Evolutionary conservation across 2,113 vertebrate genomes (phyloP).

Genomic region (Scartelaos histophorus): DNA sequence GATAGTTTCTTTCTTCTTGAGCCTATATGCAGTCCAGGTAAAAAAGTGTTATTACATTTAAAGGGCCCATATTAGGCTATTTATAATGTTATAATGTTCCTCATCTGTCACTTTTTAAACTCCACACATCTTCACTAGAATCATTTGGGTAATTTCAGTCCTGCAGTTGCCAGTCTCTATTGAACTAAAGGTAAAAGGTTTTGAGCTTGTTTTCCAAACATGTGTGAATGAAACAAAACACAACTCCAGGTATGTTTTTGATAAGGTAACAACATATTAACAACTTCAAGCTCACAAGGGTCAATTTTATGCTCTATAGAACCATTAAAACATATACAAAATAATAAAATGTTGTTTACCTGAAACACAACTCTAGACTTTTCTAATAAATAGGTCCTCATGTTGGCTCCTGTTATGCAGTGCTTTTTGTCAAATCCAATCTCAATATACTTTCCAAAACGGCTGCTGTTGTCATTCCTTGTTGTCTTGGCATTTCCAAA

Average conservation of each 20-base stretch:
- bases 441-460: slow-evolving; percentile 98
- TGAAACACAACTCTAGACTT: slow-evolving; percentile 98
- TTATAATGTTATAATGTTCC: no score
- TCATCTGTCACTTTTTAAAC: no score
- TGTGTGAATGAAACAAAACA: no score
- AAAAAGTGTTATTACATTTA: neutral
- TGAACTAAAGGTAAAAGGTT: no score
- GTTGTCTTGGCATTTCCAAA: slow-evolving; percentile 98
- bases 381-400: slow-evolving; percentile 97
- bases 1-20: slow-evolving; percentile 94
- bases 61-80: neutral
- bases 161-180: no score
- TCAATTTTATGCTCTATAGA: no score
- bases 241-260: no score
- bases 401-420: slow-evolving; percentile 91
- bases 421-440: slow-evolving; percentile 92
- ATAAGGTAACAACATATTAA: no score
- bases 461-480: slow-evolving; percentile 99
- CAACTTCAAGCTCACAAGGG: no score
- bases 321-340: neutral
- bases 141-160: no score
- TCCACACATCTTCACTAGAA: no score
- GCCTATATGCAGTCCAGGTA: slow-evolving; percentile 77
- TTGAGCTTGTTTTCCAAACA: no score
- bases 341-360: slow-evolving; percentile 72